These are phyloP conservation scores for Oncopodura yosiiana DNA, from an alignment of 1,140 invertebrate genomes.

Conservation along the genomic window DNA sequence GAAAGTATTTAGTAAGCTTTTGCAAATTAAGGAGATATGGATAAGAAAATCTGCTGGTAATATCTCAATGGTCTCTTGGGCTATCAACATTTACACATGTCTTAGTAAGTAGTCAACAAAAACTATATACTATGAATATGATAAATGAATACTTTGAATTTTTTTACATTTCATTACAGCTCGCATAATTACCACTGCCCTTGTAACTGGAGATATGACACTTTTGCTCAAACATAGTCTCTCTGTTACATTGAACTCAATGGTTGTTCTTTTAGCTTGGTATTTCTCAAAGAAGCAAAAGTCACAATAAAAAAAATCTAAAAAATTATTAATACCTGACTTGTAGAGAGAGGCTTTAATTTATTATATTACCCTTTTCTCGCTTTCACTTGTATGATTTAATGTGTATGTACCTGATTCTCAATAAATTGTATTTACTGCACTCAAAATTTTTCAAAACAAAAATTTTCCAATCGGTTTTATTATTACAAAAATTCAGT, in stretches of 20 bases:
- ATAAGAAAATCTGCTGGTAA: constrained; percentile 13
- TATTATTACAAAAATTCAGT: too few relatives aligned
- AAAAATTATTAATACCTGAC: too few relatives aligned
- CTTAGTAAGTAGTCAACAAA: constrained; percentile 15
- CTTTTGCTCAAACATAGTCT: constrained; percentile 20
- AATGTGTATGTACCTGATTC: too few relatives aligned
- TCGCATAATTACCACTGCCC: constrained; percentile 19
- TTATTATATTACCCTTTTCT: too few relatives aligned
- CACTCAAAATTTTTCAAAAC: too few relatives aligned
- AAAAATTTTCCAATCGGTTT: too few relatives aligned
- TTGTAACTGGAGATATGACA: constrained; percentile 22
- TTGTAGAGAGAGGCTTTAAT: too few relatives aligned
- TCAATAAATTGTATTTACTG: too few relatives aligned
- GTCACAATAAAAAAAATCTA: too few relatives aligned
- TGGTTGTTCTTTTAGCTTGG: constrained; percentile 15
- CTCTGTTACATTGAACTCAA: constrained; percentile 17
- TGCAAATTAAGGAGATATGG: constrained; percentile 24
- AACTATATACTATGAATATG: background rate
- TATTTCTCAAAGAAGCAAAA: constrained; percentile 6
- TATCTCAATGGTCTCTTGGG: constrained; percentile 18
- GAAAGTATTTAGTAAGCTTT: constrained; percentile 22
- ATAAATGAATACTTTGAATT: background rate
- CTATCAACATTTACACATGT: constrained; percentile 30
- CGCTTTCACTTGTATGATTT: too few relatives aligned
- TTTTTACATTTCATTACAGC: constrained; percentile 3